These are phyloP conservation scores for Megalops atlanticus DNA, from an alignment of 2,113 vertebrate genomes.

Conservation along the genomic window DNA sequence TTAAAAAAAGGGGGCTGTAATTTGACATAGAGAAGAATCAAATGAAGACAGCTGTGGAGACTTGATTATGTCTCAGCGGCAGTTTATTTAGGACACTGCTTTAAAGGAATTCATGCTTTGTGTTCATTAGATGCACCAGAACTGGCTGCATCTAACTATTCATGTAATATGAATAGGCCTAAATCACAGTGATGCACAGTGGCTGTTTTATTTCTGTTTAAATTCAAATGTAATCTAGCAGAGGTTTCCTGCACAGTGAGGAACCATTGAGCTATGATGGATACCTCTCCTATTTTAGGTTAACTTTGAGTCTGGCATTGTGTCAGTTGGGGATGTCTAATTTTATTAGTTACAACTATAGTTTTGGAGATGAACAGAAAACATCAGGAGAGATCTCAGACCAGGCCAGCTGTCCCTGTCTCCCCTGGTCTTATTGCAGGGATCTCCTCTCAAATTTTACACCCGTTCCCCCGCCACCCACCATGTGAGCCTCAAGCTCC, in stretches of 20 bases:
- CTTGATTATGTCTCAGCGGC: neutral
- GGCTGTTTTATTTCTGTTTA: neutral
- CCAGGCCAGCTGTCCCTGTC: slow-evolving; percentile 34
- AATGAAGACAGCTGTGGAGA: neutral
- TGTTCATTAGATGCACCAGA: slow-evolving; percentile 8
- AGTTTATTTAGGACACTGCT: neutral
- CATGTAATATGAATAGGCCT: neutral
- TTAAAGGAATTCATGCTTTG: neutral
- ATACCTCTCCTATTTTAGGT: neutral
- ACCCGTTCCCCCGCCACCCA: slow-evolving; percentile 35
- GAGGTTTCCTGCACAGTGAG: neutral
- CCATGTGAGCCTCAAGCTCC: slow-evolving; percentile 48
- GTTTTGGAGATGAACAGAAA: neutral
- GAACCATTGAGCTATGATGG: neutral
- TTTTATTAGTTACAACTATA: neutral
- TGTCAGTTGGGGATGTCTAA: neutral
- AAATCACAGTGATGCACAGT: neutral
- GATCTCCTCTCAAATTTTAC: slow-evolving; percentile 56
- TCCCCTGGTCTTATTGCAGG: slow-evolving; percentile 68
- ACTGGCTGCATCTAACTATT: neutral
- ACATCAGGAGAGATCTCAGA: neutral
- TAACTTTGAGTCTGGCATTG: neutral
- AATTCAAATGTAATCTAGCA: neutral
- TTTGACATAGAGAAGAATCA: slow-evolving; percentile 4
- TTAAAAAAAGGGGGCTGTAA: slow-evolving; percentile 12